Evolutionary conservation across 2,888 invertebrate species (phyloP).

Genomic region (Tachina grossa): DNA sequence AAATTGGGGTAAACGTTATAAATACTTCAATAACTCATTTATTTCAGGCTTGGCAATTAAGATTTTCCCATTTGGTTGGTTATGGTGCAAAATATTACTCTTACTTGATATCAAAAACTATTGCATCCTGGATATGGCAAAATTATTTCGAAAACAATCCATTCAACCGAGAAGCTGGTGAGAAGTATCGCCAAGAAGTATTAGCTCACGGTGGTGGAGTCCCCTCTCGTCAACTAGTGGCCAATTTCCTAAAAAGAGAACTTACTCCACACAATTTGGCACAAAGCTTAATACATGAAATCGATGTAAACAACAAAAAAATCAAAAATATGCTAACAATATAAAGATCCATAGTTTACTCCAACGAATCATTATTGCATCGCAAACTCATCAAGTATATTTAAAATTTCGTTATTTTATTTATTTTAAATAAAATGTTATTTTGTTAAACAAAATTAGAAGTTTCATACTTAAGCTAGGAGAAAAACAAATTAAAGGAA

Average conservation of each 20-base stretch:
- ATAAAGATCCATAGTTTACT: not conserved
- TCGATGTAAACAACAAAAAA: slow-evolving; percentile 86
- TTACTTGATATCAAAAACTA: slow-evolving; percentile 96
- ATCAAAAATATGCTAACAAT: slow-evolving; percentile 78
- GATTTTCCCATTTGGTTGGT: slow-evolving; percentile 98
- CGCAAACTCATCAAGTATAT: not conserved
- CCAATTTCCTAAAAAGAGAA: slow-evolving; percentile 90
- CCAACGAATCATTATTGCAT: not conserved
- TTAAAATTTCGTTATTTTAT: too few relatives aligned
- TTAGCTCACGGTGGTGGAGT: slow-evolving; percentile 94
- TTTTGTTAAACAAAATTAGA: slow-evolving; percentile 41
- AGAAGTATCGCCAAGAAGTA: slow-evolving; percentile 89
- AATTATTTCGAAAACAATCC: slow-evolving; percentile 91
- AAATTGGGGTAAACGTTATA: not conserved
- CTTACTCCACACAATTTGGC: slow-evolving; percentile 91
- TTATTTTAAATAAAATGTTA: slow-evolving; percentile 59
- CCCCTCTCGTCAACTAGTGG: slow-evolving; percentile 90
- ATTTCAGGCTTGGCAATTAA: slow-evolving; percentile 93
- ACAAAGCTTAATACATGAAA: slow-evolving; percentile 89
- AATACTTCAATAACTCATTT: not conserved
- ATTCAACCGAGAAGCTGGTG: slow-evolving; percentile 90
- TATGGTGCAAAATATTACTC: slow-evolving; percentile 99
- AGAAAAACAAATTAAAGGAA: not conserved
- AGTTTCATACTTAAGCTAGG: slow-evolving; percentile 59
- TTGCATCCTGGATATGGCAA: slow-evolving; percentile 97